Base-by-base conservation (phyloP, 2,888 invertebrate species). In the Monoplex corrugatus region DNA sequence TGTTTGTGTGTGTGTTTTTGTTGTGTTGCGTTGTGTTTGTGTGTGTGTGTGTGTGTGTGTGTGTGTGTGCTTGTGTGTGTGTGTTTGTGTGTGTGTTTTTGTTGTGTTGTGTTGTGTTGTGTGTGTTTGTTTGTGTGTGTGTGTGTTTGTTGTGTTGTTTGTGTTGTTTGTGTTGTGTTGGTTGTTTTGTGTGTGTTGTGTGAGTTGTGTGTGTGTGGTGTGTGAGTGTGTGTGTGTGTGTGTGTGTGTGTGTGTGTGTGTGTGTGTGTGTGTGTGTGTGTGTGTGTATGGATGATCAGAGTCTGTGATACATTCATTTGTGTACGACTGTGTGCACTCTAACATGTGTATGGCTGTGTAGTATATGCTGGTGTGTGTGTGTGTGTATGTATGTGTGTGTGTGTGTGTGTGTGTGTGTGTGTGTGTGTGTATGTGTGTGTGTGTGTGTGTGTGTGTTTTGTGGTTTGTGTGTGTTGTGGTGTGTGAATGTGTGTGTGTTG, bases 111-210 rank as follows among this genome's bases (percentile, higher is more conserved):
- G 68, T 23, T 28, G 16, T 16, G 28, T 28, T 68, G 68, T 68
- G 68, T n/a, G 68, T n/a, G 68, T 68, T 28, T 68, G 68, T 19
- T 28, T n/a, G 68, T 68, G 68, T n/a, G 68, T n/a, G 68, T 68
- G 68, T 68, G 68, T 68, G 68, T 68, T 28, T n/a, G 68, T 68
- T 68, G 68, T 68, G 68, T 68, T n/a, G 68, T 68, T 2, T 63
- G 10, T 63, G 63, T 63, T 63, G 63, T 63, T 16, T 63, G 8
- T 63, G 23, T 63, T 23, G 63, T 63, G 63, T 63, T n/a, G n/a
- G n/a, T n/a, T n/a, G n/a, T n/a, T n/a, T 63, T 63, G 63, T 63
- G 63, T 63, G 63, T 63, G 63, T 63, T 63, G 63, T 63, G 10
- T 63, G 63, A 23, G 63, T 63, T 63, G 63, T 63, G 63, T 68